These are phyloP conservation scores for Aegotheles bennettii DNA, from an alignment of 2,113 vertebrate species.

Conservation along the genomic window DNA sequence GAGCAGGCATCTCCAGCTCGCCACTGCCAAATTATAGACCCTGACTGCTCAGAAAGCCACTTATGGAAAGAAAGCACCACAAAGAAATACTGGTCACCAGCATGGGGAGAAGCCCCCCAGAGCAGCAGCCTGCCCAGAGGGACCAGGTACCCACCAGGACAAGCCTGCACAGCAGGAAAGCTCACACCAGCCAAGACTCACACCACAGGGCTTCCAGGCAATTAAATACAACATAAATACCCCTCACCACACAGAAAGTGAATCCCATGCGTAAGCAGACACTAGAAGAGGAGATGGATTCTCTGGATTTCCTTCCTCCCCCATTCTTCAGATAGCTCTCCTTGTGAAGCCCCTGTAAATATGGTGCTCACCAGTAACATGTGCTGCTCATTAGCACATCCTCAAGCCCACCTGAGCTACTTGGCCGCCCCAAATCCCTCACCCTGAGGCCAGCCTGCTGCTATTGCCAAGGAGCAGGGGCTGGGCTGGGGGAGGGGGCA, in stretches of 20 bases:
- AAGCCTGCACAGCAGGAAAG: background rate
- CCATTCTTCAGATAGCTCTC: background rate
- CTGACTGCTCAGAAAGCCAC: background rate
- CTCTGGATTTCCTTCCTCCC: background rate
- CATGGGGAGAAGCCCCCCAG: background rate
- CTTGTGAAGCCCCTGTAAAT: background rate
- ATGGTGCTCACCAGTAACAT: background rate
- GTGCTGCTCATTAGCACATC: background rate
- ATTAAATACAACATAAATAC: background rate
- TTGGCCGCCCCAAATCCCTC: background rate
- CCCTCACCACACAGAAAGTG: background rate
- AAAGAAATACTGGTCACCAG: background rate
- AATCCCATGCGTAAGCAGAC: accelerated
- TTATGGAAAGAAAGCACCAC: background rate
- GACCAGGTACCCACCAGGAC: background rate
- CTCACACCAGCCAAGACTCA: too few relatives aligned
- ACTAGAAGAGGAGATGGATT: accelerated
- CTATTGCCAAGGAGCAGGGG: background rate
- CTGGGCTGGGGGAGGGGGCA: background rate
- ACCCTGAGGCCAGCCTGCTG: background rate
- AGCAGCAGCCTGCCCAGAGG: background rate
- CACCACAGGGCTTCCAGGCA: background rate
- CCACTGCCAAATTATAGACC: background rate
- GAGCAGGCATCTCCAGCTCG: background rate
- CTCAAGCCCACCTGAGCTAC: background rate